phyloP scores from a whole-genome alignment of 1,140 invertebrate genomes.

The Prorops nasuta region DNA sequence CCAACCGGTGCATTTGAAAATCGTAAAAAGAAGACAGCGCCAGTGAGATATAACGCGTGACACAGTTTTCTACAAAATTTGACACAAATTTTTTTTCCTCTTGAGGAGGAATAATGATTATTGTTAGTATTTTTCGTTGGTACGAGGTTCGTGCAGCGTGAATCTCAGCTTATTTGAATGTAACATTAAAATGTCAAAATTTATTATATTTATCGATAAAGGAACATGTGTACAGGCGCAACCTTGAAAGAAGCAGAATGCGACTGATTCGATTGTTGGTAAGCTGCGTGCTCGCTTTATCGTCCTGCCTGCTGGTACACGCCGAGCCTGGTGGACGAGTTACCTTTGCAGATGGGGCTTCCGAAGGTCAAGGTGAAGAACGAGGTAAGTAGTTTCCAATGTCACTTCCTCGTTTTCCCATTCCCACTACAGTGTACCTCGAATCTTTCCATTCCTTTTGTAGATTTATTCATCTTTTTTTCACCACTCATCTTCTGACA shows the following conservation, averaged over 20 bases:
- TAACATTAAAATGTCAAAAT: no score
- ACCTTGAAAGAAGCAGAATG: constrained; percentile 33
- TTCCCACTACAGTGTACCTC: background rate
- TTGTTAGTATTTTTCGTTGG: no score
- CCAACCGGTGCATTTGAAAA: no score
- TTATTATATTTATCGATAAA: constrained; percentile 14
- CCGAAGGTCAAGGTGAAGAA: constrained; percentile 23
- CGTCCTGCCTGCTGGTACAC: constrained; percentile 22
- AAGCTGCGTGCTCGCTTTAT: constrained; percentile 33
- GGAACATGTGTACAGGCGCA: constrained; percentile 13
- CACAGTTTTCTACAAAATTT: no score
- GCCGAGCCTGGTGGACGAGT: constrained; percentile 30
- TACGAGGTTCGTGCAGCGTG: no score
- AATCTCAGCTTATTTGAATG: no score
- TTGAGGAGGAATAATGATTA: no score
- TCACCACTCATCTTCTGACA: background rate
- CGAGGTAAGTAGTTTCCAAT: constrained; percentile 41
- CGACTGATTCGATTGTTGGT: constrained; percentile 35
- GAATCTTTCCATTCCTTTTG: constrained; percentile 2
- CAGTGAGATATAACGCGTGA: no score
- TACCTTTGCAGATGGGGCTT: constrained; percentile 38
- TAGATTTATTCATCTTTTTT: background rate
- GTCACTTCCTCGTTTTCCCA: no score
- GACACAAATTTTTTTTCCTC: no score
- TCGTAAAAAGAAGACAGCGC: no score